Evolutionary conservation across 2,888 invertebrate species (phyloP), one percentile per base, ranked within the genome.

Genomic region (Plagodis dolabraria): DNA sequence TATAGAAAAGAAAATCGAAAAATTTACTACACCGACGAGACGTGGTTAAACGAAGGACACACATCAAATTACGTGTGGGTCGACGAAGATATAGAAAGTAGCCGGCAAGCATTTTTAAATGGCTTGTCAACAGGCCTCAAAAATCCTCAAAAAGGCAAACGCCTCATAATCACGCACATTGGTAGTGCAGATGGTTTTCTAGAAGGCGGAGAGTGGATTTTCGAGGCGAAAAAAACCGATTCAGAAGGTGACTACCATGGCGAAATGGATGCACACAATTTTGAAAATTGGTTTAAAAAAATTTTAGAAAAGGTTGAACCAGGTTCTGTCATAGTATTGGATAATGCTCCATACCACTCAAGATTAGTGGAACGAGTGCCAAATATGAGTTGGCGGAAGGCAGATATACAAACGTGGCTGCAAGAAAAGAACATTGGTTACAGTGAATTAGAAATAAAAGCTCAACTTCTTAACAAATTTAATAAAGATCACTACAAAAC

Each of bases 91-190:
- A 42, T 42, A 9, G 9, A 12, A 11, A 44, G 44, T 8, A 44
- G 11, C 12, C 44, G 44, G 44, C 44, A 44, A 44, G 44, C 22
- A 5, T 44, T 44, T 44, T 44, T 52, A 22, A 40, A 44, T 47
- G 47, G 51, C 46, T n/a, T 35, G 43, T 35, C 22, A 42, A 34
- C 5, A 47, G 34, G 33, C 34, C 50, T 49, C 8, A 44, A 44
- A 44, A 44, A 11, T 7, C 7, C 7, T 5, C 40, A 33, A 40
- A 44, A n/a, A 5, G 33, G 35, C 40, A 40, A 42, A 35, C 40
- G 42, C 11, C 36, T 42, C 10, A 33, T 38, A 5, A 10, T 44
- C 6, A 8, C 8, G 4, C 44, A 44, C 8, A 44, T 44, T 8
- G 44, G 44, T 6, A 44, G 22, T 12, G 44, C 11, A 12, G 44